Conservation (phyloP, 2,888 invertebrate species). For the Stenodema calcarata region DNA sequence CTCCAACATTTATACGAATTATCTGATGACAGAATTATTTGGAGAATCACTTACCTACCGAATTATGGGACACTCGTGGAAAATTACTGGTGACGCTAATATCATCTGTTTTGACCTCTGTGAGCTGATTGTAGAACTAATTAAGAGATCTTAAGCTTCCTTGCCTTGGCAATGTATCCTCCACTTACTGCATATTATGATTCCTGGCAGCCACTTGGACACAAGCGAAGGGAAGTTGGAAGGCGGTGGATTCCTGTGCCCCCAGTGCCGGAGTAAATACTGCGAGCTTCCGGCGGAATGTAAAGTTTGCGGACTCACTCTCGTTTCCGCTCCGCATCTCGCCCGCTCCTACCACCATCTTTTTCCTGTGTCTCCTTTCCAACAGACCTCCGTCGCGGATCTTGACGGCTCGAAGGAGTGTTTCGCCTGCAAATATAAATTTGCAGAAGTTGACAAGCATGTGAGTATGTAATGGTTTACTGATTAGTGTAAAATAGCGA, state of each 20-base stretch:
- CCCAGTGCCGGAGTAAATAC: slow-evolving; percentile 97
- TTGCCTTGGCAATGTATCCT: too few relatives aligned
- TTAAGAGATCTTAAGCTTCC: too few relatives aligned
- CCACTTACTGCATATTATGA: too few relatives aligned
- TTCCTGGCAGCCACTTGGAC: slow-evolving; percentile 76
- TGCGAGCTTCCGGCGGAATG: slow-evolving; percentile 98
- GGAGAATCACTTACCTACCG: too few relatives aligned
- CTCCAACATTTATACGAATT: too few relatives aligned
- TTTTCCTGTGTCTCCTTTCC: slow-evolving; percentile 88
- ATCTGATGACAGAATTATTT: too few relatives aligned
- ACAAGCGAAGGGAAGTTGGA: slow-evolving; percentile 68
- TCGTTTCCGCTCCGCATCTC: slow-evolving; percentile 97
- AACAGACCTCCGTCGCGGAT: slow-evolving; percentile 70
- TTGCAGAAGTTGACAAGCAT: slow-evolving; percentile 75
- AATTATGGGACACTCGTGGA: too few relatives aligned
- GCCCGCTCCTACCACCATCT: slow-evolving; percentile 97
- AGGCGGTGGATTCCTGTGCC: slow-evolving; percentile 84
- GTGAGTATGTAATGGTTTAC: slow-evolving; percentile 62
- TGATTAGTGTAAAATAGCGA: background rate
- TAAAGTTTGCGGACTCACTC: slow-evolving; percentile 89
- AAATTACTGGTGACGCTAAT: too few relatives aligned
- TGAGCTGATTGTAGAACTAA: too few relatives aligned
- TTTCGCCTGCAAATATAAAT: slow-evolving; percentile 77
- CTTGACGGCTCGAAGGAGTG: slow-evolving; percentile 62
- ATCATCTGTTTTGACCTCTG: too few relatives aligned